Evolutionary conservation across 2,113 vertebrate species (phyloP).

Genomic region (Corythornis cristatus): DNA sequence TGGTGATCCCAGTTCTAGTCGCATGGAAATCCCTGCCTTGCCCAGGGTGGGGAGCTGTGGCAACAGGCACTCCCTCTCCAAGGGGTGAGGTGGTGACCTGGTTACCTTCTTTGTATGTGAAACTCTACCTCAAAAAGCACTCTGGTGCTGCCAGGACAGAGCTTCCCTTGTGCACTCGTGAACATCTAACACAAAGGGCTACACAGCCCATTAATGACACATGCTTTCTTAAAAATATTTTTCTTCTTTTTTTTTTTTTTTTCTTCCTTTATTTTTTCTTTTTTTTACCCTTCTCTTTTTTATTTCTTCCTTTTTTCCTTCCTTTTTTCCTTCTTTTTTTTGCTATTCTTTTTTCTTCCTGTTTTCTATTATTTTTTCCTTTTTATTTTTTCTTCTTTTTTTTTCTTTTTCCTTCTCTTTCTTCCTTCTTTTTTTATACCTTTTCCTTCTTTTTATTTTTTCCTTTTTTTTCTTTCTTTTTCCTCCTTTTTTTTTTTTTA

Average conservation of each 20-base stretch:
- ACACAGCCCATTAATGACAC: slow-evolving; percentile 9
- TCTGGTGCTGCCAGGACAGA: slow-evolving; percentile 19
- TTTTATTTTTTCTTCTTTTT: not conserved
- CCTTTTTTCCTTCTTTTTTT: not conserved
- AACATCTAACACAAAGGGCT: slow-evolving; percentile 51
- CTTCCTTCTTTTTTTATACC: not conserved
- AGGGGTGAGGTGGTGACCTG: not conserved
- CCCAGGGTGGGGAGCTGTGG: not conserved
- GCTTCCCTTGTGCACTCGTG: slow-evolving; percentile 44
- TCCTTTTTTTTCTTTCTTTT: not conserved
- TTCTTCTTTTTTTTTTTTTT: not conserved
- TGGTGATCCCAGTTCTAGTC: not conserved
- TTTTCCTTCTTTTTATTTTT: no score
- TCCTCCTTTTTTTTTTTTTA: not conserved
- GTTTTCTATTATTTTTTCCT: not conserved
- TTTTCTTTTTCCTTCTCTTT: not conserved
- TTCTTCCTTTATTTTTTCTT: not conserved
- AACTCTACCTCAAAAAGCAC: slow-evolving; percentile 50
- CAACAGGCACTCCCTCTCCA: not conserved
- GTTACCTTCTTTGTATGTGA: not conserved
- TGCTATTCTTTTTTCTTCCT: not conserved
- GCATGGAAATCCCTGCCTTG: not conserved
- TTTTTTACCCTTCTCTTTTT: not conserved
- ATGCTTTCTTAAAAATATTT: not conserved
- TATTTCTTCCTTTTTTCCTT: not conserved